Evolutionary conservation across 2,888 invertebrate genomes (phyloP), one percentile per base, ranked within the genome.

Genomic region (Rhopalosiphum nymphaeae): DNA sequence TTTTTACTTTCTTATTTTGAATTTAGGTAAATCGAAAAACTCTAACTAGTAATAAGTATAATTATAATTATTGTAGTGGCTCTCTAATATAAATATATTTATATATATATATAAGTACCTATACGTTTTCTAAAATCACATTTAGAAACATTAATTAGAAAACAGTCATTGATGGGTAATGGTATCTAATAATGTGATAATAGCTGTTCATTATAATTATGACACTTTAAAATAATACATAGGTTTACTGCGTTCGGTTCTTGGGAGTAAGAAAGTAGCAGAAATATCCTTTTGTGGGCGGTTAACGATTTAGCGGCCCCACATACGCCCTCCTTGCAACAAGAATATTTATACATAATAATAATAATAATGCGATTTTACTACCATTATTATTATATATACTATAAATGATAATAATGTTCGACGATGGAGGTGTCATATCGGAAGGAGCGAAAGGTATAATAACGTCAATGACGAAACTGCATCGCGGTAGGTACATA

Each of bases 371-470:
- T 36, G 21, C n/a, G 36, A 78, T 78, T 78, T 78, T 36, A 78
- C 36, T 21, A 36, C 78, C 21, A 78, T 21, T 42, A 36, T 78
- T 78, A 78, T 78, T 78, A 78, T 78, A 78, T 36, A 67, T 16
- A 67, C n/a, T n/a, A n/a, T 16, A 9, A 21, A 21, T 13, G 46
- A 46, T 46, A 46, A 86, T 86, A 87, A 49, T 87, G 13, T 87
- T 49, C 21, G 29, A 9, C 25, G 67, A 36, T 29, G 36, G n/a
- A 26, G n/a, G 67, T n/a, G 61, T 26, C 49, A 91, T 91, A 42
- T 53, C 78, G 49, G 78, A 78, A 91, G 78, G 91, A 36, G 49
- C 49, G 91, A 91, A 91, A 91, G 90, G 25, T 78, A 42, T 57
- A 57, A 21, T 21, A 21, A 53, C 53, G 53, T 21, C 46, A 56